Evolutionary conservation across 2,113 vertebrate species (phyloP).

Genomic region (Echinops telfairi): DNA sequence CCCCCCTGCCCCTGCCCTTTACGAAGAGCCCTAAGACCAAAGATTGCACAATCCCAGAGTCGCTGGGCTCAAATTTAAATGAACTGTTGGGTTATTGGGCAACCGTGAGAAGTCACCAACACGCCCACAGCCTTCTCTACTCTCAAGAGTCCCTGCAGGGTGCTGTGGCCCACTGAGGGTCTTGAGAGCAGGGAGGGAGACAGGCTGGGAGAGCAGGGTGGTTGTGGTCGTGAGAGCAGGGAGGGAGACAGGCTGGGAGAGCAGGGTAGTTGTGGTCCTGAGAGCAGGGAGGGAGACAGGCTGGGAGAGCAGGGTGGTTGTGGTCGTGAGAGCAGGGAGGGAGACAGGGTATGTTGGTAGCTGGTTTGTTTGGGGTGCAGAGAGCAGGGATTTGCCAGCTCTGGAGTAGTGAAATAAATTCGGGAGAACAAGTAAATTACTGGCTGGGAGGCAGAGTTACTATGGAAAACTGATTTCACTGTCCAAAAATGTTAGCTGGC

Average conservation of each 20-base stretch:
- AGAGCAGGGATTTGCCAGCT: slow-evolving; percentile 62
- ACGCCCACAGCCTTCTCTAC: background rate
- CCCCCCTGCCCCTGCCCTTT: background rate
- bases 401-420: slow-evolving; percentile 78
- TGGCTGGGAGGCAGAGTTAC: slow-evolving; percentile 74
- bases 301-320: too few species aligned
- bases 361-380: background rate
- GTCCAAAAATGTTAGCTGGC: slow-evolving; percentile 79
- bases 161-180: background rate
- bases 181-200: slow-evolving; percentile 16
- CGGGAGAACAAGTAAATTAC: slow-evolving; percentile 80
- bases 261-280: background rate
- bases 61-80: slow-evolving; percentile 61
- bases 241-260: background rate
- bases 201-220: too few species aligned
- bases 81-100: slow-evolving; percentile 20
- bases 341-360: slow-evolving; percentile 23
- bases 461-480: slow-evolving; percentile 80
- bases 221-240: background rate
- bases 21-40: background rate
- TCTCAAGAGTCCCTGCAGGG: background rate
- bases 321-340: background rate
- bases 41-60: slow-evolving; percentile 41
- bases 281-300: slow-evolving; percentile 17
- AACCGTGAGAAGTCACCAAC: background rate